Evolutionary conservation across 2,797 vertebrate species (phyloP).

Genomic region (Malacoraja senta): DNA sequence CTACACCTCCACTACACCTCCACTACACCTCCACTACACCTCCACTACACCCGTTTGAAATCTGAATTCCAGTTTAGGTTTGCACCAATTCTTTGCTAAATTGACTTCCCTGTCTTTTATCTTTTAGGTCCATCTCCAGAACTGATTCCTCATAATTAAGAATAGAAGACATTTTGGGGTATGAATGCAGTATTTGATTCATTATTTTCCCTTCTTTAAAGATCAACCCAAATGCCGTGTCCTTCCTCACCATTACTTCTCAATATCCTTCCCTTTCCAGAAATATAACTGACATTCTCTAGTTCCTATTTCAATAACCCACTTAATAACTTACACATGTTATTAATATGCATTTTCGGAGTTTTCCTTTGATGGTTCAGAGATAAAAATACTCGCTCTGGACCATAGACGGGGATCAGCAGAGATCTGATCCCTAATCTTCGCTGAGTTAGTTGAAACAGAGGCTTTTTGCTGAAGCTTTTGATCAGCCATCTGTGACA

Average conservation of each 20-base stretch:
- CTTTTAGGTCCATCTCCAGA: background rate
- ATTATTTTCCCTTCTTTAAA: background rate
- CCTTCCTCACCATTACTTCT: background rate
- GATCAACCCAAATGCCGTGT: background rate
- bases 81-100: background rate
- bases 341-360: background rate
- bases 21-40: no score
- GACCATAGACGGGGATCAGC: background rate
- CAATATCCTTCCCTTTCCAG: background rate
- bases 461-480: no score
- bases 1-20: no score
- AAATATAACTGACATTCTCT: background rate
- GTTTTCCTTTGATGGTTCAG: background rate
- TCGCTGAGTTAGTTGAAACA: background rate
- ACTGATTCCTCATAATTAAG: background rate
- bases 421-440: background rate
- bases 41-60: background rate
- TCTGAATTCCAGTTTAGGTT: background rate
- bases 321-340: background rate
- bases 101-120: background rate
- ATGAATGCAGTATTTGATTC: background rate
- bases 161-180: background rate
- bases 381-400: background rate
- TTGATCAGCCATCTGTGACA: no score
- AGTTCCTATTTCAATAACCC: background rate